Conservation (phyloP, 2,888 invertebrate genomes). For the Epsilonema sp. region DNA sequence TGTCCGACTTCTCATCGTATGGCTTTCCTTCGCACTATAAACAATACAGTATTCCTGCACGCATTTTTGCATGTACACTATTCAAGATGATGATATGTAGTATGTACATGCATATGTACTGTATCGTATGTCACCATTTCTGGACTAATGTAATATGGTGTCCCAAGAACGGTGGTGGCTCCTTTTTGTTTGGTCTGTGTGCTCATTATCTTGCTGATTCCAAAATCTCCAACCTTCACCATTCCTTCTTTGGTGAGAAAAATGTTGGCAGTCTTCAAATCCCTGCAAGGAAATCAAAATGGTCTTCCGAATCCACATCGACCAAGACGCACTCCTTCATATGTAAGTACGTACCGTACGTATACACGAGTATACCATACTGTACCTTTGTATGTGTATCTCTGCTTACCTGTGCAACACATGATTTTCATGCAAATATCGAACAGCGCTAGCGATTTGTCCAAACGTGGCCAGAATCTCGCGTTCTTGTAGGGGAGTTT, state of each 20-base stretch:
- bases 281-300: slow-evolving; percentile 41
- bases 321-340: no score
- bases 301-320: background rate
- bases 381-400: no score
- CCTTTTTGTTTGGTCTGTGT: slow-evolving; percentile 38
- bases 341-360: no score
- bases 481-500: slow-evolving; percentile 41
- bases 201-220: slow-evolving; percentile 51
- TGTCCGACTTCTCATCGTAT: slow-evolving; percentile 54
- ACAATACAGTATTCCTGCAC: background rate
- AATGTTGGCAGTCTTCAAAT: slow-evolving; percentile 52
- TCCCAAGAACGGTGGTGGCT: slow-evolving; percentile 36
- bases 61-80: background rate
- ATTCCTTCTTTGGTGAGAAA: slow-evolving; percentile 46
- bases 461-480: slow-evolving; percentile 44
- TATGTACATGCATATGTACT: no score
- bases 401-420: slow-evolving; percentile 36
- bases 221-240: slow-evolving; percentile 53
- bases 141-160: slow-evolving; percentile 38
- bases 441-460: slow-evolving; percentile 48
- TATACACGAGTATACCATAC: no score
- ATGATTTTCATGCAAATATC: slow-evolving; percentile 49
- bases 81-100: no score
- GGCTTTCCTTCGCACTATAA: slow-evolving; percentile 50
- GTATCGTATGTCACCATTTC: slow-evolving; percentile 20